A percentile compares a stretch with the other conserved stretches of the same genome.
Conservation (phyloP, 2,113 vertebrate genomes). For the Calyptommatus sinebrachiatus region DNA sequence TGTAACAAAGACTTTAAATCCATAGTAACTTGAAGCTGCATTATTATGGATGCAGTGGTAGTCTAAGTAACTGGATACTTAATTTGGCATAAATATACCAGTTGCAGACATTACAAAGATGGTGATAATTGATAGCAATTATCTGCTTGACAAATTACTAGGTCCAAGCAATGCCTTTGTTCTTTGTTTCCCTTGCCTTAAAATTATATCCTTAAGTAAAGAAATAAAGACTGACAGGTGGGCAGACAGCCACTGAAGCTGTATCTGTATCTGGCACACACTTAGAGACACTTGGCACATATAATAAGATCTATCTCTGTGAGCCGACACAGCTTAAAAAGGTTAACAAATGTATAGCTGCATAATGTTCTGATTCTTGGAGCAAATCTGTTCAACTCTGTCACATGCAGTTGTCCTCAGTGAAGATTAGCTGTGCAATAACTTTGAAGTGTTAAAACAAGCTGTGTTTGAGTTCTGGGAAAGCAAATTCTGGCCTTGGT, state of each 20-base stretch:
- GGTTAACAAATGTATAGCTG: conserved; percentile 48
- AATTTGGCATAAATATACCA: neutral
- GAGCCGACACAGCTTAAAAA: conserved; percentile 32
- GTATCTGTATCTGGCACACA: conserved; percentile 40
- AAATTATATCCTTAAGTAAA: conserved; percentile 21
- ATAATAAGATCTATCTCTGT: conserved; percentile 29
- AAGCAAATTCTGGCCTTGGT: neutral
- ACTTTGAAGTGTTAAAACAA: conserved; percentile 42
- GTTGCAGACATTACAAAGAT: neutral
- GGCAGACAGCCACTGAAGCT: conserved; percentile 41
- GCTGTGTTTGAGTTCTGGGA: conserved; percentile 9
- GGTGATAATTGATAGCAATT: neutral
- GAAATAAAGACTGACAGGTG: conserved; percentile 43
- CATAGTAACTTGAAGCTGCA: neutral
- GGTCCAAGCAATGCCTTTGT: conserved; percentile 2
- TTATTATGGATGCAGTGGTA: neutral
- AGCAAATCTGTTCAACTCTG: fast-evolving
- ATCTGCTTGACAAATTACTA: conserved; percentile 26
- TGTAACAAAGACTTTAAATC: neutral
- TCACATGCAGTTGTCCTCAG: conserved; percentile 24
- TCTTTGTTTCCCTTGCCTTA: conserved; percentile 6
- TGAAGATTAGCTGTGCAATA: conserved; percentile 36
- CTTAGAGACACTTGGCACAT: conserved; percentile 42
- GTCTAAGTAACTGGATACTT: neutral
- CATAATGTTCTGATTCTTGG: conserved; percentile 34